A percentile compares a stretch with the other conserved stretches of the same genome.
Conservation (phyloP, 1,140 invertebrate species). For the Acromyrmex heyeri region DNA sequence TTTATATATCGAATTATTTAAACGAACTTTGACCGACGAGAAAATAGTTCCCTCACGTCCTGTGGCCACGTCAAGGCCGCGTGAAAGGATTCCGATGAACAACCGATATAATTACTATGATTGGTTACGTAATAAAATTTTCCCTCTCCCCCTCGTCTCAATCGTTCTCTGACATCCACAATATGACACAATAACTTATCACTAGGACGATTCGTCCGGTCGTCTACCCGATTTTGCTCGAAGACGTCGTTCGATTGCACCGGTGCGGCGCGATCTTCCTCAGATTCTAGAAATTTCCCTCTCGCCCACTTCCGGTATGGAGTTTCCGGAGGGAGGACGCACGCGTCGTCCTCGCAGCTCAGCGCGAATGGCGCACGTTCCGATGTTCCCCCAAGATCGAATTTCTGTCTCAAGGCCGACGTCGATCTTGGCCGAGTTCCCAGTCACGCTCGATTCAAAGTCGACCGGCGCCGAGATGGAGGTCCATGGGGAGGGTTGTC, state of each 20-base stretch:
- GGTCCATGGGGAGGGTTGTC: conserved; percentile 12
- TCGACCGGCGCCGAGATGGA: conserved; percentile 24
- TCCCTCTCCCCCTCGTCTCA: conserved; percentile 48
- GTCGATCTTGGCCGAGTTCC: conserved; percentile 40
- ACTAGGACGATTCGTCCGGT: conserved; percentile 66
- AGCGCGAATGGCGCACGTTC: background rate
- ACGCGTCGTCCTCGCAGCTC: background rate
- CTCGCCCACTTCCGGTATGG: background rate
- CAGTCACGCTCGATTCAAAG: conserved; percentile 34
- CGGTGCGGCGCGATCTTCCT: background rate
- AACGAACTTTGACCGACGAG: conserved; percentile 65
- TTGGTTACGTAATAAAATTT: conserved; percentile 70
- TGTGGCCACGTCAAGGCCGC: conserved; percentile 48
- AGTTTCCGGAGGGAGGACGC: background rate
- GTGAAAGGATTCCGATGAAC: conserved; percentile 73
- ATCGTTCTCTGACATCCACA: conserved; percentile 53
- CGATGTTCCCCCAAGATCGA: conserved; percentile 34
- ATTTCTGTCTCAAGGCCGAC: conserved; percentile 28
- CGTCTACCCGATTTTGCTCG: conserved; percentile 57
- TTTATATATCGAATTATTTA: conserved; percentile 68
- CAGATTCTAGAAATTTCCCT: background rate
- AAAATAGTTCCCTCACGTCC: conserved; percentile 56
- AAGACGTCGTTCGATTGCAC: background rate
- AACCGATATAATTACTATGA: conserved; percentile 74
- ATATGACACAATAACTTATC: conserved; percentile 72